These are phyloP conservation scores for Scaptomyza reducta DNA, from an alignment of 2,888 invertebrate species.

Conservation along the genomic window DNA sequence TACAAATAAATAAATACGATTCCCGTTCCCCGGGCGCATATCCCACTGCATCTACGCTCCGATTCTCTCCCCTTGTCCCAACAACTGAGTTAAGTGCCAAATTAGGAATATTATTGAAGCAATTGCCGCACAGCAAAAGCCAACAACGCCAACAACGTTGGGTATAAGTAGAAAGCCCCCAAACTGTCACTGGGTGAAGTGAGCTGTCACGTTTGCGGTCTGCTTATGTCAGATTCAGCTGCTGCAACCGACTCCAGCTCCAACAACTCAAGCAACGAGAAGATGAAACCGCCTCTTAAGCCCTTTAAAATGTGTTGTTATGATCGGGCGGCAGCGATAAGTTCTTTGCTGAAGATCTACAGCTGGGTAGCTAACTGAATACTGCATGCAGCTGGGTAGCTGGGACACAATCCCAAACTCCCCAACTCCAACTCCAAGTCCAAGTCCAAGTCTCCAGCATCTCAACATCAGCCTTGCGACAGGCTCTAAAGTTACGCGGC, in stretches of 20 bases:
- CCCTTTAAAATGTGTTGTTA: conserved; percentile 82
- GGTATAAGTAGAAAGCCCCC: conserved; percentile 59
- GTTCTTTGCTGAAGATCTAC: conserved; percentile 42
- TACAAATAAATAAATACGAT: conserved; percentile 34
- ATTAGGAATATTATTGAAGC: conserved; percentile 78
- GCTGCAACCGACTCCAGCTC: conserved; percentile 1
- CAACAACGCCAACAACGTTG: neutral
- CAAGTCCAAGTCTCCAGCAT: neutral
- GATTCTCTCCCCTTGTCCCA: neutral
- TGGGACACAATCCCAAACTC: conserved; percentile 17
- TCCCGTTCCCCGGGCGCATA: conserved; percentile 23
- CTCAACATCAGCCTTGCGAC: conserved; percentile 58
- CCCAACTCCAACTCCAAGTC: neutral
- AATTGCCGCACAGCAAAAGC: conserved; percentile 56
- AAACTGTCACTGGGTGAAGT: conserved; percentile 74
- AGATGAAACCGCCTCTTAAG: conserved; percentile 53
- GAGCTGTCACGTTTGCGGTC: conserved; percentile 80
- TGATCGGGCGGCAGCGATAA: conserved; percentile 77
- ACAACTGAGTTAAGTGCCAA: conserved; percentile 72
- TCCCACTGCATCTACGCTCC: conserved; percentile 14
- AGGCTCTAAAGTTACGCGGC: conserved; percentile 75
- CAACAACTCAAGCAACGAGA: neutral
- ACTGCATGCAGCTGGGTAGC: conserved; percentile 19
- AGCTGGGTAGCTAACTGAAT: conserved; percentile 6
- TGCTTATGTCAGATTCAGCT: conserved; percentile 78